Evolutionary conservation across 1,140 invertebrate genomes (phyloP).

Genomic region (Drosophila leontia): DNA sequence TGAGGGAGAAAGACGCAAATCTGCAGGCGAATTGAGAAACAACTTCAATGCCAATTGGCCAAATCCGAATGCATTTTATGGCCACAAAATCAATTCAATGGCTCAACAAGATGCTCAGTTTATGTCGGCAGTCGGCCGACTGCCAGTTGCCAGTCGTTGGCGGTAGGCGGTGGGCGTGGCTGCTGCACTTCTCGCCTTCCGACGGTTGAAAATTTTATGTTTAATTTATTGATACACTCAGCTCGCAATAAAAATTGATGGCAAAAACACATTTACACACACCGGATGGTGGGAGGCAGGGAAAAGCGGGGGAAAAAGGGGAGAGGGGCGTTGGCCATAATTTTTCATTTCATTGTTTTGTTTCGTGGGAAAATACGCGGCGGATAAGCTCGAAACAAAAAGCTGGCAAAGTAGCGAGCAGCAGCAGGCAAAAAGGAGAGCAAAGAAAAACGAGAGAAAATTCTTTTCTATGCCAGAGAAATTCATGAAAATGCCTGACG

Average conservation of each 20-base stretch:
- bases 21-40: slow-evolving; percentile 48
- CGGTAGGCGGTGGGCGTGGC: slow-evolving; percentile 3
- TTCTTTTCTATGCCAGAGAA: slow-evolving; percentile 49
- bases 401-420: slow-evolving; percentile 57
- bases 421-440: slow-evolving; percentile 35
- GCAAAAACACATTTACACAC: slow-evolving; percentile 78
- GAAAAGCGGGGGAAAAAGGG: not conserved
- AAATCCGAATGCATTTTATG: slow-evolving; percentile 65
- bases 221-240: slow-evolving; percentile 82
- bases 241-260: slow-evolving; percentile 81
- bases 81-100: slow-evolving; percentile 66
- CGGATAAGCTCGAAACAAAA: slow-evolving; percentile 66
- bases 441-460: slow-evolving; percentile 45
- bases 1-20: not conserved
- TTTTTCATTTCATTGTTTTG: slow-evolving; percentile 82
- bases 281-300: slow-evolving; percentile 4
- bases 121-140: slow-evolving; percentile 17
- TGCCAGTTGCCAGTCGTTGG: not conserved
- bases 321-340: slow-evolving; percentile 56
- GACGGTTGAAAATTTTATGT: slow-evolving; percentile 65
- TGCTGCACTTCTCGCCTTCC: slow-evolving; percentile 38
- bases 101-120: slow-evolving; percentile 52
- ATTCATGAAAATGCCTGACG: slow-evolving; percentile 72
- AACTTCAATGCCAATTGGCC: slow-evolving; percentile 45
- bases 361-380: slow-evolving; percentile 68